Evolutionary conservation across 2,113 vertebrate species (phyloP), one percentile per base, ranked within the genome.

Genomic region (Plecturocebus donacophilus): DNA sequence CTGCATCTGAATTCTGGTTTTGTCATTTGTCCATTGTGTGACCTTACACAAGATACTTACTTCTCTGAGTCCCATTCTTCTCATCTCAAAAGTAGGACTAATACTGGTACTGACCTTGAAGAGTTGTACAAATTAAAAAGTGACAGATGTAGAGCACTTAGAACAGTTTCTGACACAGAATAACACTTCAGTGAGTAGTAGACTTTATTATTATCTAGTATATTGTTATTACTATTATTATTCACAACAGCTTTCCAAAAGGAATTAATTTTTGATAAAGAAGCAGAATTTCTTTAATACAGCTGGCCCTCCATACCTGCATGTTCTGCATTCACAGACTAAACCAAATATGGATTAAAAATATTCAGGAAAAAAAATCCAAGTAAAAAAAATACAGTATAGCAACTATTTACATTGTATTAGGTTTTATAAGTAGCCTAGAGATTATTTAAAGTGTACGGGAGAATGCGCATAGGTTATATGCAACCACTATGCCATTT

Each of bases 261-360:
- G 49, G 35, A 66, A 42, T 94, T 70, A 56, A 40, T 88, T 91
- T 87, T 80, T 79, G 94, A 52, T 82, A 71, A 77, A 94, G 85
- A 82, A 94, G 52, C 40, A 91, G n/a, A 87, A 81, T 88, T 56
- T 81, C 68, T 91, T 56, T 10, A 56, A 12, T 79, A 47, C 27
- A 47, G 8, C 32, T 30, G 40, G 23, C 12, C 40, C 16, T 47
- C 16, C 42, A 32, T 77, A 32, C 30, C 42, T 42, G 21, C 42
- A 45, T 40, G 12, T 23, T 75, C 40, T 25, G 13, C 71, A 45
- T 76, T 14, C 40, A 32, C 4, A 16, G 27, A 32, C 45, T 76
- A 25, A 30, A 16, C 73, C 73, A 45, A 76, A 13, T 27, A 6
- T 16, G 25, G 25, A 16, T 45, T 7, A 16, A 76, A 76, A 76